Percentiles rank a stretch among this genome's conserved stretches.
These are phyloP conservation scores for Galerucella pusilla DNA, from an alignment of 2,888 invertebrate species.

Conservation along the genomic window DNA sequence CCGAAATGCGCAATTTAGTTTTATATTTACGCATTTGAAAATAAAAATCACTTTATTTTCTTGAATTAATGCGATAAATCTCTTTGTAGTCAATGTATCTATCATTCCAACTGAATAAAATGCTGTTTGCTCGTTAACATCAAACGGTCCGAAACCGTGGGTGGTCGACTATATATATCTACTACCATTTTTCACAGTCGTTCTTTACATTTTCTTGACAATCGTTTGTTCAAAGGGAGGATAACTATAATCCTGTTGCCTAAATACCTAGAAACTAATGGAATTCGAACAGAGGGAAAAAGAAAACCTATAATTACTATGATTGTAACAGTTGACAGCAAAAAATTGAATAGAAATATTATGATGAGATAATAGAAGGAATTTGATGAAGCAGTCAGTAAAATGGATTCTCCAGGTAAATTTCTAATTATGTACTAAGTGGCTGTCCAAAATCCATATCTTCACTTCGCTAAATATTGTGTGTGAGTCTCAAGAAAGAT, in stretches of 20 bases:
- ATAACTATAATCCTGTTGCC: neutral
- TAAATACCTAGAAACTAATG: neutral
- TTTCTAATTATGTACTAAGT: too few species aligned
- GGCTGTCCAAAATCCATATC: too few species aligned
- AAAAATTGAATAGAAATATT: too few species aligned
- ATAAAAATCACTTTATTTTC: constrained; percentile 16
- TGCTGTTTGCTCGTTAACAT: constrained; percentile 37
- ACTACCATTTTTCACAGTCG: constrained; percentile 27
- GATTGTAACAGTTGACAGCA: too few species aligned
- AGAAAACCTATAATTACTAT: neutral
- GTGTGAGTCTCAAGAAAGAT: too few species aligned
- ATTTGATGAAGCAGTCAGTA: too few species aligned
- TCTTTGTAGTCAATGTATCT: constrained; percentile 25
- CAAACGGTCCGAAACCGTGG: constrained; percentile 36
- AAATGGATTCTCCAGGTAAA: too few species aligned
- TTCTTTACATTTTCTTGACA: constrained; percentile 25
- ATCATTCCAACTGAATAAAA: constrained; percentile 32
- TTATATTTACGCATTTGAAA: constrained; percentile 1
- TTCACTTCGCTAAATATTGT: too few species aligned
- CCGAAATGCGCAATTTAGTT: neutral
- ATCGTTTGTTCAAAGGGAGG: neutral
- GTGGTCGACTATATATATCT: constrained; percentile 32
- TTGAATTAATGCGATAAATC: constrained; percentile 22
- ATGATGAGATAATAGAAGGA: too few species aligned
- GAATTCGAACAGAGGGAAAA: neutral